These are phyloP conservation scores for Netelia fuscicornis DNA, from an alignment of 2,888 invertebrate genomes.

Conservation along the genomic window DNA sequence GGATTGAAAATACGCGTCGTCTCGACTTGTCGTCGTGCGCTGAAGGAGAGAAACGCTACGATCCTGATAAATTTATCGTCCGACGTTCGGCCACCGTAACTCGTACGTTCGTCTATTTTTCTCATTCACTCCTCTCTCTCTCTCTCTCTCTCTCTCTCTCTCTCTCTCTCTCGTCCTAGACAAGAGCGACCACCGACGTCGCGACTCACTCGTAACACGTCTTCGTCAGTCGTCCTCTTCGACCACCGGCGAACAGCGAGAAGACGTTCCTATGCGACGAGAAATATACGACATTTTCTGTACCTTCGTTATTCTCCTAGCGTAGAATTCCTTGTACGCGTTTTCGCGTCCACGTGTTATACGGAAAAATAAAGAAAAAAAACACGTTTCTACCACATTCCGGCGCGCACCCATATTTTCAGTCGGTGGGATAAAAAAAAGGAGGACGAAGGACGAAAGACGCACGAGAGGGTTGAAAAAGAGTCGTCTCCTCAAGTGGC, in stretches of 20 bases:
- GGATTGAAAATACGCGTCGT: slow-evolving; percentile 12
- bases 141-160: background rate
- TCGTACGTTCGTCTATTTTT: slow-evolving; percentile 37
- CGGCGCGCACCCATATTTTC: no score
- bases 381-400: no score
- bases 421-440: background rate
- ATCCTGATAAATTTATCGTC: slow-evolving; percentile 56
- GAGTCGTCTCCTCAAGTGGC: slow-evolving; percentile 5
- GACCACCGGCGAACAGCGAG: slow-evolving; percentile 19
- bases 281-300: slow-evolving; percentile 54
- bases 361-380: no score
- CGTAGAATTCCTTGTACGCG: slow-evolving; percentile 1
- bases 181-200: slow-evolving; percentile 8
- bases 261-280: slow-evolving; percentile 61
- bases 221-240: slow-evolving; percentile 63
- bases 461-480: background rate
- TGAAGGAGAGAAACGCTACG: background rate
- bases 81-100: slow-evolving; percentile 20
- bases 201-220: slow-evolving; percentile 59
- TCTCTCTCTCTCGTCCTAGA: background rate
- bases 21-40: background rate
- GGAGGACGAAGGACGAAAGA: slow-evolving; percentile 1
- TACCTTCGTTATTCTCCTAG: slow-evolving; percentile 15
- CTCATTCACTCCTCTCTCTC: slow-evolving; percentile 30
- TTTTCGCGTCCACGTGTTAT: no score